Evolutionary conservation across 2,113 vertebrate genomes (phyloP).

Genomic region (Poecilia latipinna): DNA sequence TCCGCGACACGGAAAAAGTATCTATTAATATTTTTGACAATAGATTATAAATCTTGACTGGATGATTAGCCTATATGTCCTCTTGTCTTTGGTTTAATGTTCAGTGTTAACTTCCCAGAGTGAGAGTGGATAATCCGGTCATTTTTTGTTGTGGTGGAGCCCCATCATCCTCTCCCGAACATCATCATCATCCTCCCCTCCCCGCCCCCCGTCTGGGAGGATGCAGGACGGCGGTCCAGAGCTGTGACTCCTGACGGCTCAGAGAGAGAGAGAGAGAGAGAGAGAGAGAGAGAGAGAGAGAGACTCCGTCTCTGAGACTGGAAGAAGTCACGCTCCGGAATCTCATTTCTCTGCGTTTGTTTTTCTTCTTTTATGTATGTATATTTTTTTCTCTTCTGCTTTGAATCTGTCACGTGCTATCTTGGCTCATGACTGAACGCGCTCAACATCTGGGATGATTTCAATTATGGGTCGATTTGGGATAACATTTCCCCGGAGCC

Average conservation of each 20-base stretch:
- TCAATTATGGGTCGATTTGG: slow-evolving; percentile 63
- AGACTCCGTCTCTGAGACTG: slow-evolving; percentile 21
- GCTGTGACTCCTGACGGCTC: slow-evolving; percentile 48
- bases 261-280: neutral
- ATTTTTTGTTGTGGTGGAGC: neutral
- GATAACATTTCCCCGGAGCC: slow-evolving; percentile 47
- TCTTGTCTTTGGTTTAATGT: no score
- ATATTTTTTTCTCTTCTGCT: neutral
- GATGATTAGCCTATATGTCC: no score
- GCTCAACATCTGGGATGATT: slow-evolving; percentile 32
- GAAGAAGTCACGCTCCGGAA: slow-evolving; percentile 11
- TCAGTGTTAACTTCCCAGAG: no score
- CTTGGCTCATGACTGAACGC: slow-evolving; percentile 2
- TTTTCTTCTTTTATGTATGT: neutral
- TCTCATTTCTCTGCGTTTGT: neutral
- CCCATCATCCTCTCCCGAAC: neutral
- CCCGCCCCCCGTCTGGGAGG: slow-evolving; percentile 21
- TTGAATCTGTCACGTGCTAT: neutral
- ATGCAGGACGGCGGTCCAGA: slow-evolving; percentile 52
- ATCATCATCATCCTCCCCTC: neutral
- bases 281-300: no score
- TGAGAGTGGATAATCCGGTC: no score
- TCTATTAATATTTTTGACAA: neutral
- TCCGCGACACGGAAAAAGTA: neutral
- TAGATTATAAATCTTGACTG: neutral